A percentile compares a stretch with the other conserved stretches of the same genome.
These are phyloP conservation scores for Thripadectes ignobilis DNA, from an alignment of 2,797 vertebrate genomes.

Conservation along the genomic window DNA sequence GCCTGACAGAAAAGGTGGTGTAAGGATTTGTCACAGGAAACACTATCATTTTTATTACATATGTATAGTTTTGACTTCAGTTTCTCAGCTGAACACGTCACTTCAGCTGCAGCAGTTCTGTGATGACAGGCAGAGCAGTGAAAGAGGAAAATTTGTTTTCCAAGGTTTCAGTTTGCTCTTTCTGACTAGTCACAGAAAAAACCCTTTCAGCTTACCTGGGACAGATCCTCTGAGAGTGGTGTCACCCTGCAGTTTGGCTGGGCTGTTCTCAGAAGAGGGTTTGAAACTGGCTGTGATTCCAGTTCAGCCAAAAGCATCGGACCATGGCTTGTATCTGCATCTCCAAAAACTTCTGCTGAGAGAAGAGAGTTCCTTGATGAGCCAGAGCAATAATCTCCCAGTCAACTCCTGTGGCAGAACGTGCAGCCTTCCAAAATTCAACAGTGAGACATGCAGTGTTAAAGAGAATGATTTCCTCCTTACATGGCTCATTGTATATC, in stretches of 20 bases:
- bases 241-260: conserved; percentile 8
- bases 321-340: conserved; percentile 55
- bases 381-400: not conserved
- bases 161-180: not conserved
- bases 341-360: conserved; percentile 59
- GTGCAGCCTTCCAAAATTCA: not conserved
- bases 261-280: conserved; percentile 32
- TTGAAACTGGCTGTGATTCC: conserved; percentile 20
- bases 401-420: not conserved
- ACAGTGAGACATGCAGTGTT: not conserved
- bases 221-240: conserved; percentile 6
- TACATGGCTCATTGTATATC: not conserved
- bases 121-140: not conserved
- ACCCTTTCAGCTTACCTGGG: conserved; percentile 67
- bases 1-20: not conserved
- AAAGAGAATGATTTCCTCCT: not conserved
- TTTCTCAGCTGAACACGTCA: not conserved
- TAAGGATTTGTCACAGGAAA: not conserved
- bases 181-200: not conserved
- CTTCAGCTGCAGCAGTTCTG: not conserved
- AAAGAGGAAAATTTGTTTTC: not conserved
- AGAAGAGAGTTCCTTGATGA: not conserved
- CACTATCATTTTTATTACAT: not conserved
- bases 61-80: not conserved
- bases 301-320: conserved; percentile 74